Conservation (phyloP, 2,113 vertebrate species). For the Dasyurus viverrinus region DNA sequence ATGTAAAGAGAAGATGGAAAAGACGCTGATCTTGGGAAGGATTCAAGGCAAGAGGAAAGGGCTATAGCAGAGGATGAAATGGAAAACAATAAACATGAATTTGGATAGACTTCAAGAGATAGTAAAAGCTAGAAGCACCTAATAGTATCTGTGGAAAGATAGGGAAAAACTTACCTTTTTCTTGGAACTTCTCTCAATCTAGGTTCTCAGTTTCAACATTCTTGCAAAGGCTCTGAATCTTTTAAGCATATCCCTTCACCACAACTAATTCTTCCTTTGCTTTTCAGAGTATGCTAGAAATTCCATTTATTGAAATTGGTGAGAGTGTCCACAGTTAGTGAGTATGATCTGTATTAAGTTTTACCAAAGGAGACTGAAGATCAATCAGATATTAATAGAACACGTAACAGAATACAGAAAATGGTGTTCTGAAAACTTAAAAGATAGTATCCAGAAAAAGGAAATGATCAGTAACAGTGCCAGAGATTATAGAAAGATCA, state of each 20-base stretch:
- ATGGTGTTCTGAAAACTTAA: background rate
- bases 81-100: background rate
- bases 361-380: background rate
- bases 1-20: background rate
- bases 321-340: background rate
- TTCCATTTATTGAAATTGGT: background rate
- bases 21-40: background rate
- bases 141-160: background rate
- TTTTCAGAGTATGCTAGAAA: background rate
- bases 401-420: background rate
- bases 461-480: background rate
- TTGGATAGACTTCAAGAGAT: background rate
- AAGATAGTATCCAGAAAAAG: background rate
- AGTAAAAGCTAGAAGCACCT: background rate
- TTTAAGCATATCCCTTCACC: background rate
- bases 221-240: background rate
- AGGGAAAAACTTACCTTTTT: background rate
- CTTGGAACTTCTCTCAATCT: background rate
- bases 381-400: background rate
- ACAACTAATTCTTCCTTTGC: background rate
- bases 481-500: background rate
- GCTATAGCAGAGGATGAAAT: background rate
- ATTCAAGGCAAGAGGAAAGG: background rate
- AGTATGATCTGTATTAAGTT: background rate
- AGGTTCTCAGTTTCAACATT: background rate